Conservation (phyloP, 2,113 vertebrate species). For the Oreotrochilus melanogaster region DNA sequence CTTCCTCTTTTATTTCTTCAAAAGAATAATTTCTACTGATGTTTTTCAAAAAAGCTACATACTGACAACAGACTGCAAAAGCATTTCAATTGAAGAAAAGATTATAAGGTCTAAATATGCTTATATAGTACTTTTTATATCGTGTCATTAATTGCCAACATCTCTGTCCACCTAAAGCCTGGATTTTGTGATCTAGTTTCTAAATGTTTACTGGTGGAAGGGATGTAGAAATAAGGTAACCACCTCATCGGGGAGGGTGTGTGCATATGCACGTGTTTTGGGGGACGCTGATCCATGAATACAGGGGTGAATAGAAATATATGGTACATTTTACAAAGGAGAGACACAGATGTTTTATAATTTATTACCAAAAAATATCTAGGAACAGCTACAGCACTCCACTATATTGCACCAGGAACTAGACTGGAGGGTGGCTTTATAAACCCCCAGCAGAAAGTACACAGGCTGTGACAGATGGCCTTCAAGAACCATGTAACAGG, state of each 20-base stretch:
- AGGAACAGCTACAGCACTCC: neutral
- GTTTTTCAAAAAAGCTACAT: neutral
- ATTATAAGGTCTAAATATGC: neutral
- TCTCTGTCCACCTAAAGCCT: neutral
- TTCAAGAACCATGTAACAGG: constrained; percentile 24
- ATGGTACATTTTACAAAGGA: neutral
- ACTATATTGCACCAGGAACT: neutral
- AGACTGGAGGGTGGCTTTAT: neutral
- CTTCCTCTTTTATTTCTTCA: neutral
- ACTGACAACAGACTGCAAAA: neutral
- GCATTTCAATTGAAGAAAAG: neutral
- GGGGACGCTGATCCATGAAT: neutral
- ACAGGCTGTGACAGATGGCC: neutral
- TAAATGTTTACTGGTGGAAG: neutral
- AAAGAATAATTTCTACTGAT: neutral
- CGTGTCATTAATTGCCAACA: neutral
- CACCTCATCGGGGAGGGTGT: neutral
- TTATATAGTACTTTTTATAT: neutral
- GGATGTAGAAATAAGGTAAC: neutral
- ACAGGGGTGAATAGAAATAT: neutral
- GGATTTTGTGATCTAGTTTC: neutral
- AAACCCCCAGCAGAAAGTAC: neutral
- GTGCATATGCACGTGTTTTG: rapidly evolving
- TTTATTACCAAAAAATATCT: neutral
- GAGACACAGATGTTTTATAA: neutral